Evolutionary conservation across 2,113 vertebrate species (phyloP).

Genomic region (Campylorhamphus procurvoides): DNA sequence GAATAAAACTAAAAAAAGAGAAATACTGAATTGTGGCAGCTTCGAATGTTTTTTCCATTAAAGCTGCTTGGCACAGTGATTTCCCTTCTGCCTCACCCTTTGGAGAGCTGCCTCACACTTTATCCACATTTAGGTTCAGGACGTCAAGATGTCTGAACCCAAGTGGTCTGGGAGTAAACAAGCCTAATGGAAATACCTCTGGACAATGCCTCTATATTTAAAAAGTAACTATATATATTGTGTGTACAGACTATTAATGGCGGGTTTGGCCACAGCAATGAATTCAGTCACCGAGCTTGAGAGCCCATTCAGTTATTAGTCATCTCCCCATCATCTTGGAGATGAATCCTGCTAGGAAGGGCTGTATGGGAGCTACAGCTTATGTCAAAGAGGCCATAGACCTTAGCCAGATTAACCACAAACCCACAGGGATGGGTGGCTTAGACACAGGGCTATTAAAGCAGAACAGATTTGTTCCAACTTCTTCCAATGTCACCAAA

Average conservation of each 20-base stretch:
- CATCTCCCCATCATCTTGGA: not conserved
- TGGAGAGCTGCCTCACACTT: not conserved
- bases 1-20: not conserved
- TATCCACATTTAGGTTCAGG: constrained; percentile 15
- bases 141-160: not conserved
- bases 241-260: constrained; percentile 6
- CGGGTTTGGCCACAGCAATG: not conserved
- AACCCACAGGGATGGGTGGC: not conserved
- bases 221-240: constrained; percentile 29
- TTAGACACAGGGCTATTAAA: not conserved
- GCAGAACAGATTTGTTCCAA: not conserved
- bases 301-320: not conserved
- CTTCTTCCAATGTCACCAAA: constrained; percentile 24
- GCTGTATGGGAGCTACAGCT: not conserved
- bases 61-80: not conserved
- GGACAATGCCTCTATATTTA: constrained; percentile 55
- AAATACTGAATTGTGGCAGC: not conserved
- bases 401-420: constrained; percentile 37
- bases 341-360: not conserved
- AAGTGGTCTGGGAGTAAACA: constrained; percentile 22
- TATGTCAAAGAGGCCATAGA: constrained; percentile 19
- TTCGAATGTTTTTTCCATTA: constrained; percentile 28
- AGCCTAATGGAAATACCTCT: constrained; percentile 23
- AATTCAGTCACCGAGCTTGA: not conserved
- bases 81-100: constrained; percentile 28